Conservation (phyloP, 2,113 vertebrate genomes). For the Scalopus aquaticus region DNA sequence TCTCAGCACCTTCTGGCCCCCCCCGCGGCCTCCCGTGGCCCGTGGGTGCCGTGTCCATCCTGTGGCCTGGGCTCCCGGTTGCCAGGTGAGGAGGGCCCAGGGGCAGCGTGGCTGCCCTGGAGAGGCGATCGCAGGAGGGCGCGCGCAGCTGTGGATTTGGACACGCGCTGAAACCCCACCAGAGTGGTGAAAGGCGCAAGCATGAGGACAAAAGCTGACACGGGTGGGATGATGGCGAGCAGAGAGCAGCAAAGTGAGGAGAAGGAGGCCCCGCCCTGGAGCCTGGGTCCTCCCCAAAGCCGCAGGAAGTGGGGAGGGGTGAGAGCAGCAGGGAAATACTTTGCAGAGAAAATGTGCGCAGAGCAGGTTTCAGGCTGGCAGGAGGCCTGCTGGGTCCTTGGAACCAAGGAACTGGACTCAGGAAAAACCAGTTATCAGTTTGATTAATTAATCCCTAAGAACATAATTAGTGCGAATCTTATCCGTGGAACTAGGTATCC, state of each 20-base stretch:
- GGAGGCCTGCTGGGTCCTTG: too few relatives aligned
- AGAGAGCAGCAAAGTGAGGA: rapidly evolving
- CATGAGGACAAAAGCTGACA: neutral
- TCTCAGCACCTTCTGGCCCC: neutral
- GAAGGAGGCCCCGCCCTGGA: neutral
- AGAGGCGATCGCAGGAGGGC: rapidly evolving
- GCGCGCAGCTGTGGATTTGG: rapidly evolving
- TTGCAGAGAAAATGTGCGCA: neutral
- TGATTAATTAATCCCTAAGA: conserved; percentile 64
- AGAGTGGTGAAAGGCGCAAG: neutral
- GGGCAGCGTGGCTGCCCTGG: too few relatives aligned
- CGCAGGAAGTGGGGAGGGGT: neutral
- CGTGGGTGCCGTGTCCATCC: rapidly evolving
- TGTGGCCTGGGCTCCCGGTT: too few relatives aligned
- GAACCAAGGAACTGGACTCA: too few relatives aligned
- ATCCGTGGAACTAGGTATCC: neutral
- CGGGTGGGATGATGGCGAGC: rapidly evolving
- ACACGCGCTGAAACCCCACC: rapidly evolving
- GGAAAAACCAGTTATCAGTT: neutral
- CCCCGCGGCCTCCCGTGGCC: too few relatives aligned
- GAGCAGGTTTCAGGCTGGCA: neutral
- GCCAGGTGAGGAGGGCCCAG: too few relatives aligned
- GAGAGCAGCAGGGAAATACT: neutral
- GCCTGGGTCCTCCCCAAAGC: rapidly evolving
- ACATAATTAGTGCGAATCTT: conserved; percentile 41